A percentile compares a stretch with the other conserved stretches of the same genome.
Conservation (phyloP, 2,797 vertebrate species). For the Gallinago stenura region DNA sequence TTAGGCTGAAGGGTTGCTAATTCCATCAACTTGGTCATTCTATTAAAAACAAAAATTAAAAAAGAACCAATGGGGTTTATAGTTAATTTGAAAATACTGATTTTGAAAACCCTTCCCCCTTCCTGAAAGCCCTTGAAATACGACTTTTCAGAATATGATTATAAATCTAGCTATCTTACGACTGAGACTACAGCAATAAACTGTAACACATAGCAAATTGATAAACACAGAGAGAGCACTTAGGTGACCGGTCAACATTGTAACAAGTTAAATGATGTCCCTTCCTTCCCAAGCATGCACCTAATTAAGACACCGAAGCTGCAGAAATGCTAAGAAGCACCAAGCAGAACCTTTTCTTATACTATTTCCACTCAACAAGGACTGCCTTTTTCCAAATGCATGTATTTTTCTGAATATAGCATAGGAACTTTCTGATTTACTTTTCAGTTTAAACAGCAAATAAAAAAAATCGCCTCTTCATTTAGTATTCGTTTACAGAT, state of each 20-base stretch:
- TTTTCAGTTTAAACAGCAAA: neutral
- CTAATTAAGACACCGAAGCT: neutral
- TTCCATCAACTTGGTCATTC: slow-evolving; percentile 93
- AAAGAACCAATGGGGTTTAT: slow-evolving; percentile 23
- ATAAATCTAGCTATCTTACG: neutral
- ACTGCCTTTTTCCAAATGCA: neutral
- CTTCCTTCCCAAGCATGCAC: neutral
- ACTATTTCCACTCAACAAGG: neutral
- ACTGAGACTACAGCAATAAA: neutral
- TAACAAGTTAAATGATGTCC: neutral
- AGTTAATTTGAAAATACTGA: neutral
- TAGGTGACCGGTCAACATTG: neutral
- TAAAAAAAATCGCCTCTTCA: neutral
- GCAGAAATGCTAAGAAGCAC: neutral
- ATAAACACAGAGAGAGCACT: neutral
- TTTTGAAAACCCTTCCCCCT: neutral
- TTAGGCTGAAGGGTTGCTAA: slow-evolving; percentile 93
- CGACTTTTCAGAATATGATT: neutral
- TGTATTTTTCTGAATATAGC: neutral
- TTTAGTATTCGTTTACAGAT: neutral
- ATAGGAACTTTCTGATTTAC: neutral
- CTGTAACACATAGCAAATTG: neutral
- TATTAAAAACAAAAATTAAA: slow-evolving; percentile 21
- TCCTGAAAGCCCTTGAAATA: neutral
- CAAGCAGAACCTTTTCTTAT: neutral